Percentiles rank a stretch among this genome's conserved stretches.
Evolutionary conservation across 2,888 invertebrate species (phyloP).

Genomic region (Lumbricus terrestris): DNA sequence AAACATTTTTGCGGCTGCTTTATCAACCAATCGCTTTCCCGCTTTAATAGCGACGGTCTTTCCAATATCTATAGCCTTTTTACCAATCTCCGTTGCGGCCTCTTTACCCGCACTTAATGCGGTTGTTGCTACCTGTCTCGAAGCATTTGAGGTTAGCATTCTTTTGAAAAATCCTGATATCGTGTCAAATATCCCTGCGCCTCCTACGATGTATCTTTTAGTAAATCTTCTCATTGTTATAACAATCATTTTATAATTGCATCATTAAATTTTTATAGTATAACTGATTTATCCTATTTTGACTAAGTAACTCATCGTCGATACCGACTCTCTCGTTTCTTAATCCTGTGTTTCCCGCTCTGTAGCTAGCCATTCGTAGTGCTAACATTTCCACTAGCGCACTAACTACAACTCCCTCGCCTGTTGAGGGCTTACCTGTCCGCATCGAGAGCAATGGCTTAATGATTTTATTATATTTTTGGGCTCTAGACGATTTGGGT

Average conservation of each 20-base stretch:
- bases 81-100: neutral
- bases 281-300: neutral
- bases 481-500: neutral
- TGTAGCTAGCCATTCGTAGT: neutral
- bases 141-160: neutral
- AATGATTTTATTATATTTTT: neutral
- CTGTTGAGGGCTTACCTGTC: neutral
- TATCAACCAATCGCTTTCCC: neutral
- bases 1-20: neutral
- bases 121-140: neutral
- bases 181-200: neutral
- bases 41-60: neutral
- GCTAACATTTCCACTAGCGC: neutral
- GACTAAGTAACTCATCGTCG: neutral
- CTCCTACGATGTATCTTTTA: neutral
- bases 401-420: neutral
- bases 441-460: slow-evolving; percentile 6
- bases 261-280: neutral
- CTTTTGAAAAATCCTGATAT: neutral
- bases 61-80: neutral
- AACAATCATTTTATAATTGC: neutral
- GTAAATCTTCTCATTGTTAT: neutral
- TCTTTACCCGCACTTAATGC: neutral
- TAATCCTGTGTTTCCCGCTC: neutral
- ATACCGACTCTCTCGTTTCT: neutral